These are phyloP conservation scores for Glyptemys insculpta DNA, from an alignment of 2,797 vertebrate genomes.

Conservation along the genomic window DNA sequence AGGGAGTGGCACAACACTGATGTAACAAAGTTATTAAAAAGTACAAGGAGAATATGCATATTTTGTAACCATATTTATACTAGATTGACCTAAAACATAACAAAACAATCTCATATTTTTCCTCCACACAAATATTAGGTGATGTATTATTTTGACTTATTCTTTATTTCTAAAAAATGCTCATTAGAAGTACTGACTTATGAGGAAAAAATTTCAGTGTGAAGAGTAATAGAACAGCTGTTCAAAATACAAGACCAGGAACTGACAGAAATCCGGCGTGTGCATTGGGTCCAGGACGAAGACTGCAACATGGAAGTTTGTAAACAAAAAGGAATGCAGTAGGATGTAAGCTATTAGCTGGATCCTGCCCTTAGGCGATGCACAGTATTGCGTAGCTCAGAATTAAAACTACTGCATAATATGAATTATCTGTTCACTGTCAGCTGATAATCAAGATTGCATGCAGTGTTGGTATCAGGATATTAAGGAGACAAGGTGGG, in stretches of 20 bases:
- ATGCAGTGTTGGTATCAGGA: not conserved
- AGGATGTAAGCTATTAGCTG: not conserved
- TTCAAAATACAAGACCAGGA: not conserved
- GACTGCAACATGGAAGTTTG: not conserved
- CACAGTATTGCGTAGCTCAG: not conserved
- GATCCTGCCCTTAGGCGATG: not conserved
- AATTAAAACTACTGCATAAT: not conserved
- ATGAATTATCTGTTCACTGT: not conserved
- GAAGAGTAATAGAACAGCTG: not conserved
- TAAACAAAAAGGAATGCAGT: not conserved
- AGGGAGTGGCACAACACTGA: not conserved
- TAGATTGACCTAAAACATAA: not conserved
- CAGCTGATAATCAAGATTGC: not conserved
- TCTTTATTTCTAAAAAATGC: not conserved
- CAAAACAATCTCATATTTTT: not conserved
- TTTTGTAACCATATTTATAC: not conserved
- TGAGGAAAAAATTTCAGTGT: not conserved
- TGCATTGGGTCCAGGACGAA: not conserved
- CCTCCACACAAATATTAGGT: too few relatives aligned
- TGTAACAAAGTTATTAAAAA: not conserved
- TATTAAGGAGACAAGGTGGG: not conserved
- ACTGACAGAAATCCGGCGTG: not conserved
- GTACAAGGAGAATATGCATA: not conserved
- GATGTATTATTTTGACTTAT: too few relatives aligned
- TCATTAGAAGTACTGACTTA: not conserved